phyloP scores from a whole-genome alignment of 2,888 invertebrate genomes.

The Hermaeophaga mercurialis region DNA sequence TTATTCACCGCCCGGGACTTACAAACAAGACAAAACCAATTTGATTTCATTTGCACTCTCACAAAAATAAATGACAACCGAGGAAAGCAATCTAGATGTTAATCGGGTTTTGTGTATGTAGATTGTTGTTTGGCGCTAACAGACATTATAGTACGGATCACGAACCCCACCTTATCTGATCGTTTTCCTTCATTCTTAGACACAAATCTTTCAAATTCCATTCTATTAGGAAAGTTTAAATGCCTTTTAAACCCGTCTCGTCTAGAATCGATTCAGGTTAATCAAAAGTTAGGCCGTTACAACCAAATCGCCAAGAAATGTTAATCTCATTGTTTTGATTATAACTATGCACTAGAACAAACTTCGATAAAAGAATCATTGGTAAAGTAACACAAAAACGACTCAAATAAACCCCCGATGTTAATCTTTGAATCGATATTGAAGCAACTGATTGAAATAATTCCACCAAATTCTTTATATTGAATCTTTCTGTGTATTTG shows the following conservation, averaged over 20 bases:
- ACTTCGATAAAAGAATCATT: too few relatives aligned
- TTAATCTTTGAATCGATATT: too few relatives aligned
- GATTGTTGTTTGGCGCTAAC: conserved; percentile 42
- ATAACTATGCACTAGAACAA: too few relatives aligned
- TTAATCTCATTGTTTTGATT: too few relatives aligned
- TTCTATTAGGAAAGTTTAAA: conserved; percentile 28
- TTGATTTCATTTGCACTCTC: conserved; percentile 45
- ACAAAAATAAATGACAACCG: conserved; percentile 40
- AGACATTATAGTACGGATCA: conserved; percentile 40
- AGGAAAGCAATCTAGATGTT: conserved; percentile 37
- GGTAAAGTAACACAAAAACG: too few relatives aligned
- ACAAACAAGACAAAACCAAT: conserved; percentile 41
- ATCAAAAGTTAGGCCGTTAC: conserved; percentile 11
- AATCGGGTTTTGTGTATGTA: conserved; percentile 39
- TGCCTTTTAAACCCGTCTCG: conserved; percentile 6
- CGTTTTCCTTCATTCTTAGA: conserved; percentile 26
- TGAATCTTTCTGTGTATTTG: too few relatives aligned
- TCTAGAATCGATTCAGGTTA: conserved; percentile 3
- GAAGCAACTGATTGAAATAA: too few relatives aligned
- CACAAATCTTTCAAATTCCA: conserved; percentile 33
- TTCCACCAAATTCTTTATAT: too few relatives aligned
- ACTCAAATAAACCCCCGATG: too few relatives aligned
- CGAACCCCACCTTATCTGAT: conserved; percentile 38
- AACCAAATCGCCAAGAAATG: too few relatives aligned
- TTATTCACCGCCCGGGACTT: conserved; percentile 32